Evolutionary conservation across 2,797 vertebrate species (phyloP).

Genomic region (Cyclura pinguis): DNA sequence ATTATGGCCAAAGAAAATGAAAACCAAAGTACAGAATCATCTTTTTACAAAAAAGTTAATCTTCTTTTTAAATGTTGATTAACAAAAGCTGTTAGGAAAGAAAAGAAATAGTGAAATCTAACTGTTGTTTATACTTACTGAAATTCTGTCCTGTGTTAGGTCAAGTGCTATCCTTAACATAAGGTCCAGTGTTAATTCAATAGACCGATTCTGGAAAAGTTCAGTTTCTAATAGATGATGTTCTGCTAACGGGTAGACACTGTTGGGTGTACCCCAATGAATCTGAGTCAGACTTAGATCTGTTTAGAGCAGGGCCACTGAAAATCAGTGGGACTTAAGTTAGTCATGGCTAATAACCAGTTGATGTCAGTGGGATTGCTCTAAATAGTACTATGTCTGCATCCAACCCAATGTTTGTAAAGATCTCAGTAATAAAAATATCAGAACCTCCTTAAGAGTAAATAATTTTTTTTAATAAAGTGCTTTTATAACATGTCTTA

Average conservation of each 20-base stretch:
- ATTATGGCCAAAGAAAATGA: slow-evolving; percentile 1
- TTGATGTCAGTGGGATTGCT: not conserved
- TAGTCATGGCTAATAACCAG: not conserved
- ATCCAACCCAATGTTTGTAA: not conserved
- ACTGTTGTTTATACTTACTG: not conserved
- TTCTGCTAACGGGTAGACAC: not conserved
- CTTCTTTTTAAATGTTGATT: not conserved
- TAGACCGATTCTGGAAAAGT: not conserved
- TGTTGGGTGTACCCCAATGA: not conserved
- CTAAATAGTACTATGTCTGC: not conserved
- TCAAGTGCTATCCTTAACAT: not conserved
- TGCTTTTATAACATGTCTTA: not conserved
- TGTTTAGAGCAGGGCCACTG: not conserved
- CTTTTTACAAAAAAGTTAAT: not conserved
- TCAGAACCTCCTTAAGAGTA: not conserved
- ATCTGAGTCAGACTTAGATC: not conserved
- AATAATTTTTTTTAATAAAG: not conserved
- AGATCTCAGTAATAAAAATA: not conserved
- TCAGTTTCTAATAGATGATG: not conserved
- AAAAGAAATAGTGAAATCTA: not conserved
- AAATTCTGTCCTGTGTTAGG: not conserved
- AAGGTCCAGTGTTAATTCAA: not conserved
- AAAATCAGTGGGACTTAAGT: not conserved
- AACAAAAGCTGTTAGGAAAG: not conserved
- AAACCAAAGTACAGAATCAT: not conserved